Conservation (phyloP, 1,140 invertebrate genomes). For the Macrotrachela quadricornifera region DNA sequence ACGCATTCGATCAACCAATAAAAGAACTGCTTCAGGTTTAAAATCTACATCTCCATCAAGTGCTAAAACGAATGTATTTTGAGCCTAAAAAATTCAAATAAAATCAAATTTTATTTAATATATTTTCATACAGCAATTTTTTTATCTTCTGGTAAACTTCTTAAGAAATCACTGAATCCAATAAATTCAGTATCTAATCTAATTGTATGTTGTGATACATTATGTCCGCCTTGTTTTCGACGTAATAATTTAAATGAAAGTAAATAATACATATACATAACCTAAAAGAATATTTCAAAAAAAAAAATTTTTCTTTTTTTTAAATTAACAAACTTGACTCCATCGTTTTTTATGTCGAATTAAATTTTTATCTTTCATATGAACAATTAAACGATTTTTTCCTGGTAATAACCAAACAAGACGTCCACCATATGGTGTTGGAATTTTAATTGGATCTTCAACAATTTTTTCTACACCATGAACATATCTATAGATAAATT, state of each 20-base stretch:
- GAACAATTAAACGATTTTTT: conserved; percentile 28
- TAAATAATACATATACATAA: conserved; percentile 95
- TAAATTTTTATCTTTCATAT: conserved; percentile 31
- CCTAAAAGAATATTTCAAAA: conserved; percentile 33
- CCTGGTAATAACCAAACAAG: conserved; percentile 28
- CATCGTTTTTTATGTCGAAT: conserved; percentile 33
- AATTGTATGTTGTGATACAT: neutral
- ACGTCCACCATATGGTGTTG: conserved; percentile 31
- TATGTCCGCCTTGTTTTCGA: neutral
- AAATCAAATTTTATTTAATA: neutral
- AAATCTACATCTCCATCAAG: conserved; percentile 39
- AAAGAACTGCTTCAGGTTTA: conserved; percentile 32
- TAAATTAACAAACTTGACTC: conserved; percentile 31
- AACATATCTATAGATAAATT: neutral
- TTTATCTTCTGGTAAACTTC: conserved; percentile 1
- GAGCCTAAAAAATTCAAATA: conserved; percentile 16
- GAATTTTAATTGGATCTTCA: conserved; percentile 21
- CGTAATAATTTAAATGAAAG: conserved; percentile 54
- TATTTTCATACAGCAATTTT: neutral
- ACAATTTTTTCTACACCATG: conserved; percentile 11
- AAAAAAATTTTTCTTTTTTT: conserved; percentile 32
- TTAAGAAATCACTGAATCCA: conserved; percentile 5
- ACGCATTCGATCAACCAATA: conserved; percentile 37
- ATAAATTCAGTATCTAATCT: conserved; percentile 1
- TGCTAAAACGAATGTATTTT: conserved; percentile 37